Base-by-base conservation (phyloP, 2,888 invertebrate genomes). In the Muscina levida region DNA sequence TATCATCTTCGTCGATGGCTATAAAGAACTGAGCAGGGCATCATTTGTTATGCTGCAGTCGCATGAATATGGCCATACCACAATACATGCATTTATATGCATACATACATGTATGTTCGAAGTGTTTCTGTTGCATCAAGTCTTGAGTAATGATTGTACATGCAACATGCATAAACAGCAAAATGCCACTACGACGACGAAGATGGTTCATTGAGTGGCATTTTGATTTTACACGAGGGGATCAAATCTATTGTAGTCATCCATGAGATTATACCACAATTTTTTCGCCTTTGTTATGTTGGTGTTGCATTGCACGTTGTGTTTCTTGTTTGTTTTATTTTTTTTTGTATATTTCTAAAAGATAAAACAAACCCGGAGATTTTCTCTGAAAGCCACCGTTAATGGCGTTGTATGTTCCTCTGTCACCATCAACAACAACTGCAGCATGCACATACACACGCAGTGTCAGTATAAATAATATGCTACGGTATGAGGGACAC, bases 221-320 rank as follows among this genome's bases (percentile, higher is more conserved):
- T 73, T 78, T 82, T 71, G 70, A 78, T 79, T 79, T 67, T 68
- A 79, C 72, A 72, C 74, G 57, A 79, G 73, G 74, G 82, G 67
- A 82, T 68, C 72, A 51, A 39, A 56, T 75, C 68, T 37, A 72
- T 75, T 72, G 79, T 72, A 53, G 46, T 59, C 48, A 65, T 57
- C 62, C 59, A 59, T 59, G 62, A 42, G 39, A 62, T 37, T 59
- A 39, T 73, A 66, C 31, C 31, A 31, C 8, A 31, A 8, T 31
- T 71, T 42, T 70, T 67, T 66, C 72, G 57, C 66, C 39, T 44
- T 71, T 71, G 57, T 24, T 53, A 13, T 65, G 46, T 31, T 74
- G 42, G 65, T 79, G 17, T 53, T 72, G 39, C 42, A 39, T 31
- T 67, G n/a, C 26, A 39, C 8, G 65, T 73, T 67, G 42, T 37